Conservation (phyloP, 23 tunicate genomes). For the Trididemnum miniatum region DNA sequence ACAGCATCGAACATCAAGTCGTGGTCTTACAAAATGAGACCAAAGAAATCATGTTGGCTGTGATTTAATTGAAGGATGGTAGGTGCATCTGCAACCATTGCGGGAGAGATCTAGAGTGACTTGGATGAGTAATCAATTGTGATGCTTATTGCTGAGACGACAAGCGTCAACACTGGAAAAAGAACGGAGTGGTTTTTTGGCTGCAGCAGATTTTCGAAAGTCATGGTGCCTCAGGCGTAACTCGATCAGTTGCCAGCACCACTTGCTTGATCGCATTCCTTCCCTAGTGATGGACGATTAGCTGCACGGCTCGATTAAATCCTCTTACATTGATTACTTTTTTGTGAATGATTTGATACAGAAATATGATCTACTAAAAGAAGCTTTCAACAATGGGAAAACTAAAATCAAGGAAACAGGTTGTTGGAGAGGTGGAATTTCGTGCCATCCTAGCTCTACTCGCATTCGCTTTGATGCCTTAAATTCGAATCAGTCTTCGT, state of each 20-base stretch:
- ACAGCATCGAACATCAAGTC: too few relatives aligned
- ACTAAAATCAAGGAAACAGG: too few relatives aligned
- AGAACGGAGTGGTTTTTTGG: slow-evolving; percentile 15
- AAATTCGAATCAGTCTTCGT: too few relatives aligned
- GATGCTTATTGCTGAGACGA: not conserved
- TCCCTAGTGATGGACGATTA: slow-evolving; percentile 24
- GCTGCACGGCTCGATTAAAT: slow-evolving; percentile 12
- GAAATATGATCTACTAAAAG: too few relatives aligned
- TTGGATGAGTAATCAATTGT: slow-evolving; percentile 17
- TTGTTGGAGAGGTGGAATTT: too few relatives aligned
- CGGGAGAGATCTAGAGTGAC: not conserved
- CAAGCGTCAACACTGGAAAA: slow-evolving; percentile 34
- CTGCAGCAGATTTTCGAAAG: too few relatives aligned
- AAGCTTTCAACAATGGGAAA: too few relatives aligned
- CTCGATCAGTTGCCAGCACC: slow-evolving; percentile 21
- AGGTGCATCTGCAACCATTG: slow-evolving; percentile 22
- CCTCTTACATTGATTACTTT: not conserved
- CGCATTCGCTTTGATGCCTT: too few relatives aligned
- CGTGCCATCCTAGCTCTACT: too few relatives aligned
- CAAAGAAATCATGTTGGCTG: too few relatives aligned
- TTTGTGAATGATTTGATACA: slow-evolving; percentile 20
- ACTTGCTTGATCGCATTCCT: slow-evolving; percentile 19
- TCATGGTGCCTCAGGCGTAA: slow-evolving; percentile 6
- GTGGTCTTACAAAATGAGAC: too few relatives aligned
- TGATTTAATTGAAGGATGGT: slow-evolving; percentile 26